Evolutionary conservation across 2,797 vertebrate genomes (phyloP), one percentile per base, ranked within the genome.

Genomic region (Hemitrygon akajei): DNA sequence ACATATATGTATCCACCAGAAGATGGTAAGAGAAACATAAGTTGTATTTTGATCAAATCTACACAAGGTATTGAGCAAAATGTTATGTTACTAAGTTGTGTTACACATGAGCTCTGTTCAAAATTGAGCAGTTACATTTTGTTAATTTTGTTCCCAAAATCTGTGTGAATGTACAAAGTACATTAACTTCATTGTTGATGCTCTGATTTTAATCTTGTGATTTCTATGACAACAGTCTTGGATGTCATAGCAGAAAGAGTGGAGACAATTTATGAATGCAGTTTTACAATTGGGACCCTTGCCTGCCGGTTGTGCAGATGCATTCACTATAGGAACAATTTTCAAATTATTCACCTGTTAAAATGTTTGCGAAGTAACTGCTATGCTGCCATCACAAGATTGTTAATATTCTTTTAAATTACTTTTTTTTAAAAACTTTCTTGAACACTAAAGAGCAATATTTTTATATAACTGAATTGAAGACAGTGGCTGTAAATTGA

Each of bases 1-100:
- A 96, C 97, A 91, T 97, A 98, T 94, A 96, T 95, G 69, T 16
- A 18, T 4, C 94, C 97, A 20, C 98, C 98, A 0, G 97, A 97
- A 69, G 98, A 99, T 0, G 98, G 98, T 98, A 95, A 96, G 97
- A 93, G 40, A 77, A 76, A 56, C 86, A 69, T n/a, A 69, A 34
- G 22, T 34, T 89, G 34, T 6, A 87, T 34, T 87, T 87, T 63
- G 9, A 27, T 34, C 11, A 77, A 11, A 10, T 76, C 66, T 69
- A 7, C n/a, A 14, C 3, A 30, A 60, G 60, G 60, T 34, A 7
- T 66, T 58, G 58, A 87, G 12, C 56, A 56, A 58, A 22, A 84
- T 58, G 47, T 75, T 47, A 16, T n/a, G 2, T n/a, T 58, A 69
- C 27, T 40, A 18, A 71, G 75, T 47, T 12, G 58, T 16, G 40